These are phyloP conservation scores for Biston betularia DNA, from an alignment of 2,888 invertebrate species.

Conservation along the genomic window DNA sequence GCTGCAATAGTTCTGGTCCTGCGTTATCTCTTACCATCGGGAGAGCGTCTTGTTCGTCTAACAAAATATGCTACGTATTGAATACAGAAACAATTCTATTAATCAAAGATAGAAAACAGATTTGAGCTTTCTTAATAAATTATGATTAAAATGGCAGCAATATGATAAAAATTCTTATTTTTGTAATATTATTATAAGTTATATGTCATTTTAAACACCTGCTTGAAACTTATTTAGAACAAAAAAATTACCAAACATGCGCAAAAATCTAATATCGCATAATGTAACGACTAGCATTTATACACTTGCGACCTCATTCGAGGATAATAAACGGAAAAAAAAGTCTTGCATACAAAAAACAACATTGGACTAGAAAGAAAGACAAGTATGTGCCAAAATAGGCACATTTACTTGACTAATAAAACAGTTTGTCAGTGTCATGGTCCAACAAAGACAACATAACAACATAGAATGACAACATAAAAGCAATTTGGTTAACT, in stretches of 20 bases:
- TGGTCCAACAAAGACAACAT: constrained; percentile 50
- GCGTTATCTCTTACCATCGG: no score
- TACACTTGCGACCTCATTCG: constrained; percentile 25
- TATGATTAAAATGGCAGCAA: no score
- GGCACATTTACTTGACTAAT: constrained; percentile 50
- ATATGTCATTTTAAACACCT: not conserved
- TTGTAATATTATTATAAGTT: no score
- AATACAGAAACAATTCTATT: no score
- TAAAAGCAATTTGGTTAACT: constrained; percentile 64
- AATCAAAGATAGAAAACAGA: no score
- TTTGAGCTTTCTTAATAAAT: no score
- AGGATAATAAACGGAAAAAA: constrained; percentile 18
- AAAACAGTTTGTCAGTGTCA: constrained; percentile 57
- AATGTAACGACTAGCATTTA: constrained; percentile 21
- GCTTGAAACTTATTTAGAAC: not conserved
- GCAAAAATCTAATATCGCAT: constrained; percentile 10
- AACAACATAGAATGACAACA: constrained; percentile 57
- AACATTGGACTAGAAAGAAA: constrained; percentile 34
- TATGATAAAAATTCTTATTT: no score
- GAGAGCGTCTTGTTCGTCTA: no score
- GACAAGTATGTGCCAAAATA: constrained; percentile 44
- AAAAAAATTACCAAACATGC: not conserved
- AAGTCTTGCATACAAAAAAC: constrained; percentile 25
- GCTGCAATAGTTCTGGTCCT: no score
- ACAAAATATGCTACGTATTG: no score